phyloP scores from a whole-genome alignment of 2,888 invertebrate genomes.

The Liposcelis brunnea region DNA sequence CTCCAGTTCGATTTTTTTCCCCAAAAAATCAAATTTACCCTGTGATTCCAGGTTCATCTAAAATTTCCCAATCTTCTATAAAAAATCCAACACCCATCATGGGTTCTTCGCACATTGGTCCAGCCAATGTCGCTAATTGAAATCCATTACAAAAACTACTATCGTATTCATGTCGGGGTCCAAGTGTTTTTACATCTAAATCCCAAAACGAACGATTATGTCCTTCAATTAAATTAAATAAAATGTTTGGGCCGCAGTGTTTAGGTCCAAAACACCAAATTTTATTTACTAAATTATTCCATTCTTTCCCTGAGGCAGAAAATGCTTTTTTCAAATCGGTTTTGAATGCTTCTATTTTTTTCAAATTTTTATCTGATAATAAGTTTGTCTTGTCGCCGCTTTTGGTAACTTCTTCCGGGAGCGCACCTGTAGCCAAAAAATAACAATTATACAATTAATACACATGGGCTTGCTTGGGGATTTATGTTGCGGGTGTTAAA shows the following conservation, averaged over 20 bases:
- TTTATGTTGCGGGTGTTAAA: no score
- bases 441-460: no score
- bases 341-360: conserved; percentile 32
- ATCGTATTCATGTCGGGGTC: conserved; percentile 30
- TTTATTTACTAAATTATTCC: conserved; percentile 37
- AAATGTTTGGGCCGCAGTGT: conserved; percentile 73
- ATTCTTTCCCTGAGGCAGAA: conserved; percentile 34
- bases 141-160: conserved; percentile 73
- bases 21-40: conserved; percentile 28
- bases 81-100: conserved; percentile 89
- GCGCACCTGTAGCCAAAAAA: no score
- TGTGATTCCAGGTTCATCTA: conserved; percentile 16
- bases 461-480: no score
- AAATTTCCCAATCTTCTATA: conserved; percentile 56
- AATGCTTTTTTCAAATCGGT: conserved; percentile 42
- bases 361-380: conserved; percentile 23
- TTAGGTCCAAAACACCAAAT: conserved; percentile 90
- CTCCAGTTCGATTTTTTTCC: conserved; percentile 33
- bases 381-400: no score
- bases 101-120: conserved; percentile 93
- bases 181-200: conserved; percentile 11
- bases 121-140: conserved; percentile 69
- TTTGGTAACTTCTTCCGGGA: no score
- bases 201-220: conserved; percentile 26
- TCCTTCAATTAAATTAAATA: conserved; percentile 61